A percentile compares a stretch with the other conserved stretches of the same genome.
These are phyloP conservation scores for Tokudaia tokunoshimensis DNA, from an alignment of 2,797 vertebrate species.

Conservation along the genomic window DNA sequence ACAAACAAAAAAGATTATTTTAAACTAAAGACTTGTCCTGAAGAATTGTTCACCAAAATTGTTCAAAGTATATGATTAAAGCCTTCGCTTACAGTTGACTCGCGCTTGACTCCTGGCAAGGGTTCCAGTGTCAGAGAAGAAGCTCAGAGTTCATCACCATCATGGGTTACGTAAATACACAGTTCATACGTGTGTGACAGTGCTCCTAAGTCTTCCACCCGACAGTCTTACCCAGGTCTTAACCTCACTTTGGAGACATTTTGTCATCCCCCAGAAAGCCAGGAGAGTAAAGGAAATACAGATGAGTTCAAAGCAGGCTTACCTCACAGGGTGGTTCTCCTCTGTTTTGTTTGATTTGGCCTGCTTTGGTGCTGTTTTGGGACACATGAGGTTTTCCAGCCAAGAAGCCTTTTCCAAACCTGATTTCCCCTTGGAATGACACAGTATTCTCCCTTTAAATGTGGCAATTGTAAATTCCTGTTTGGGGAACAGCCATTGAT, in stretches of 20 bases:
- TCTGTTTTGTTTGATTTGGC: slow-evolving; percentile 72
- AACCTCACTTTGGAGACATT: slow-evolving; percentile 4
- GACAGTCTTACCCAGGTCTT: neutral
- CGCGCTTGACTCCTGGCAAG: slow-evolving; percentile 47
- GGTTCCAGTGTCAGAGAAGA: slow-evolving; percentile 33
- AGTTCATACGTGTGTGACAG: neutral
- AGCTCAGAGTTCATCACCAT: slow-evolving; percentile 8
- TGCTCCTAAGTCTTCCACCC: neutral
- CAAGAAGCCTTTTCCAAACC: slow-evolving; percentile 71
- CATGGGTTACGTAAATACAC: slow-evolving; percentile 8
- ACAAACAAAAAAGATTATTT: neutral
- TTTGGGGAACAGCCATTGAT: slow-evolving; percentile 77
- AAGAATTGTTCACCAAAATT: slow-evolving; percentile 61
- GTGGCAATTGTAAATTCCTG: slow-evolving; percentile 76
- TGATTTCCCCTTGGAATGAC: slow-evolving; percentile 77
- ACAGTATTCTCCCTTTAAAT: slow-evolving; percentile 66
- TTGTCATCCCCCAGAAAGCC: slow-evolving; percentile 35
- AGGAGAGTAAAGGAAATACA: slow-evolving; percentile 49
- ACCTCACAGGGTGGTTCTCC: slow-evolving; percentile 72
- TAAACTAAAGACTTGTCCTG: slow-evolving; percentile 9
- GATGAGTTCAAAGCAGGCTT: slow-evolving; percentile 21
- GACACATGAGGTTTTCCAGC: slow-evolving; percentile 71
- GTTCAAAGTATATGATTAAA: slow-evolving; percentile 68
- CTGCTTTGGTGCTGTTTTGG: slow-evolving; percentile 58
- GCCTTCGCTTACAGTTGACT: slow-evolving; percentile 69